Evolutionary conservation across 2,797 vertebrate genomes (phyloP).

Genomic region (Hydrocynus forskahlii): DNA sequence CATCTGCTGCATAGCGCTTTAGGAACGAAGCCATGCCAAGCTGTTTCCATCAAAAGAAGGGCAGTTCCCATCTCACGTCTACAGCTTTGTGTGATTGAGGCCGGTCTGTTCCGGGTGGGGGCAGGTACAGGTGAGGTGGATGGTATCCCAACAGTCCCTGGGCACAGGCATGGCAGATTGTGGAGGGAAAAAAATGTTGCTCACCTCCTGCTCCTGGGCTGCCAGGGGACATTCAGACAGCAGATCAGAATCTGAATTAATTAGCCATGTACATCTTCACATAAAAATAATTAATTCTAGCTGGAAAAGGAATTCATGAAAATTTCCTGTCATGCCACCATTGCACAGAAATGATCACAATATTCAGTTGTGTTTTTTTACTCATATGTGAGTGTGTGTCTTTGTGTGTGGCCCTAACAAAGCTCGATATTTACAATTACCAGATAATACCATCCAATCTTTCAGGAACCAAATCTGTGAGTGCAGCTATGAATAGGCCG

Average conservation of each 20-base stretch:
- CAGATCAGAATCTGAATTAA: slow-evolving; percentile 65
- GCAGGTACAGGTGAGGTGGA: neutral
- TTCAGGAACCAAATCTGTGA: too few relatives aligned
- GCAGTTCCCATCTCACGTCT: neutral
- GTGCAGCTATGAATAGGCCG: too few relatives aligned
- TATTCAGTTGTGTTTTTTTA: too few relatives aligned
- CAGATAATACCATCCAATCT: too few relatives aligned
- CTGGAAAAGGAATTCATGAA: too few relatives aligned
- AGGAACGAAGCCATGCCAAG: neutral
- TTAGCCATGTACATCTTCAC: neutral
- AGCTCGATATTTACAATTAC: too few relatives aligned
- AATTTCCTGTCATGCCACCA: too few relatives aligned
- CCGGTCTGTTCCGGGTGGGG: neutral
- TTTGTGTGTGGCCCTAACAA: too few relatives aligned
- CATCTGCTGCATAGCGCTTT: neutral
- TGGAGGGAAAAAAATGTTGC: neutral
- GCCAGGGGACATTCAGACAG: slow-evolving; percentile 62
- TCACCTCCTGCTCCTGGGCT: slow-evolving; percentile 54
- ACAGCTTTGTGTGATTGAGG: neutral
- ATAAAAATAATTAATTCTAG: neutral
- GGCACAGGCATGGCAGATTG: neutral
- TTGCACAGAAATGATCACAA: too few relatives aligned
- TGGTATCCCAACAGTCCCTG: neutral
- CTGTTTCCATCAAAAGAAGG: neutral
- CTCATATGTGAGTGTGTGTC: too few relatives aligned